phyloP scores from a whole-genome alignment of 2,888 invertebrate genomes.

The Erebia aethiops region DNA sequence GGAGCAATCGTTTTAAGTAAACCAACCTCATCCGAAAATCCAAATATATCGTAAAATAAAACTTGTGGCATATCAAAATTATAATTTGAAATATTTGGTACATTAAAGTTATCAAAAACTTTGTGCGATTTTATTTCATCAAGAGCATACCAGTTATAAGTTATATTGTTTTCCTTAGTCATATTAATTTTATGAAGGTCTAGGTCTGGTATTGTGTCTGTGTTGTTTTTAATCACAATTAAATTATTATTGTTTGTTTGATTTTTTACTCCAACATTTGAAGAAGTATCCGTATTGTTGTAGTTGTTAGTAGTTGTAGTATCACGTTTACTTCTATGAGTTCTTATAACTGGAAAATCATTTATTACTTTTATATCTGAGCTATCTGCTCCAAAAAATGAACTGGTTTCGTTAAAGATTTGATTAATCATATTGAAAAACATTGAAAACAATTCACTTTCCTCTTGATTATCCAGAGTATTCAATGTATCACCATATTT shows the following conservation, averaged over 20 bases:
- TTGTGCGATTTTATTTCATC: slow-evolving; percentile 11
- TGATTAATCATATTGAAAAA: slow-evolving; percentile 54
- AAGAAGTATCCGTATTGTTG: not conserved
- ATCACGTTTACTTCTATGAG: slow-evolving; percentile 58
- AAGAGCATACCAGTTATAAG: slow-evolving; percentile 5
- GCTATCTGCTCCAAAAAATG: slow-evolving; percentile 52
- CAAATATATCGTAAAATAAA: slow-evolving; percentile 57
- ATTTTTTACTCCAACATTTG: slow-evolving; percentile 3
- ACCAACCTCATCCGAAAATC: slow-evolving; percentile 49
- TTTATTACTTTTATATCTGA: slow-evolving; percentile 39
- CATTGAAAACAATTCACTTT: slow-evolving; percentile 55
- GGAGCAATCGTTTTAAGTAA: slow-evolving; percentile 44
- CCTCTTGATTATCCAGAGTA: slow-evolving; percentile 53
- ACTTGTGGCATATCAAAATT: slow-evolving; percentile 49
- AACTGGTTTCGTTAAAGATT: slow-evolving; percentile 57
- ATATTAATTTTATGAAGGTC: not conserved
- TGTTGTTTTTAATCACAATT: not conserved
- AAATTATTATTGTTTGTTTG: not conserved
- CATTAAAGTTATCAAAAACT: slow-evolving; percentile 37
- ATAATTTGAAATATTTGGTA: slow-evolving; percentile 29
- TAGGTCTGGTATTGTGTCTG: not conserved
- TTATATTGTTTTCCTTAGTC: slow-evolving; percentile 4
- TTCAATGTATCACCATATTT: slow-evolving; percentile 58
- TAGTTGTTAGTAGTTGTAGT: too few species aligned
- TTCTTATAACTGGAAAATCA: slow-evolving; percentile 45